Base-by-base conservation (phyloP, 1,140 invertebrate species). In the Heterodera schachtii region DNA sequence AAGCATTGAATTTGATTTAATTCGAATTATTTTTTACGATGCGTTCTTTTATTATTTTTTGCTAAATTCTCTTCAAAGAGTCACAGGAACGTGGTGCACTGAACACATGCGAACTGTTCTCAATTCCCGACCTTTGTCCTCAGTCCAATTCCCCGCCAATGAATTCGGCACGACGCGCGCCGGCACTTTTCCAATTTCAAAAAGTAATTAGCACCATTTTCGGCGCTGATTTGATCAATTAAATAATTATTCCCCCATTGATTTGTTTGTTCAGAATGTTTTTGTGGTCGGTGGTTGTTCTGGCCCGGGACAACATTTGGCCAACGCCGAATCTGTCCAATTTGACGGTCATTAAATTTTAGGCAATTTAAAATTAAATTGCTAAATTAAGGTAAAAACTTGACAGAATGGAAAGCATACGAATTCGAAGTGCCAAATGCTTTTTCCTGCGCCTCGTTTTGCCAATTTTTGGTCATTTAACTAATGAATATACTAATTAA, bases 31-130 rank as follows among this genome's bases (percentile, higher is more conserved):
- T 31, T 31, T 31, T 31, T 31, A 31, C 31, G 31, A 31, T 31
- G 31, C 31, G 31, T 31, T 31, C 1, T 31, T 31, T 31, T 31
- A 31, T 31, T 31, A 31, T 31, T 31, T 31, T 31, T 31, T 31
- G 31, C 31, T 31, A 31, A 31, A 31, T 31, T 31, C 31, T 31
- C 31, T 31, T 31, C 31, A 31, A 31, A 8, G 67, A 21, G 11
- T 21, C 69, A 16, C 19, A 43, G 69, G 69, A 71, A 41, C 69
- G 69, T 11, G 69, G 44, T 19, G n/a, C 69, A 1, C 69, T 71
- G 41, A 43, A 11, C 69, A 16, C 69, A 43, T 71, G 69, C 69
- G 69, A 71, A 46, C 69, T 71, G 69, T 71, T 71, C 69, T 71
- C 69, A 13, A 11, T 71, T 9, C 69, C 69, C 9, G 41, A 41